phyloP scores from a whole-genome alignment of 2,888 invertebrate genomes.

The Philonicus albiceps region DNA sequence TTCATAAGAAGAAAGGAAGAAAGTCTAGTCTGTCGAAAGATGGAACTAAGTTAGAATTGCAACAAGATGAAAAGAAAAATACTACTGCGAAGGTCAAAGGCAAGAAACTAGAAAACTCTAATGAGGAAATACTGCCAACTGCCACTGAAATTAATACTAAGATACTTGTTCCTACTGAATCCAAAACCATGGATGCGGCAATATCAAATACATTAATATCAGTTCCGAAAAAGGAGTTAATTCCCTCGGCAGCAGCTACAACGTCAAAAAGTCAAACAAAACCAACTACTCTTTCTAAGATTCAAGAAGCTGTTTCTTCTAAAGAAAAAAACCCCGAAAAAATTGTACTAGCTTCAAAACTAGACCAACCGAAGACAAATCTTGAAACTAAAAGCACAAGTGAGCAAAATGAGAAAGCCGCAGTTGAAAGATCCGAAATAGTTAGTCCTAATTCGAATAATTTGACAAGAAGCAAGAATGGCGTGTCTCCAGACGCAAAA shows the following conservation, averaged over 20 bases:
- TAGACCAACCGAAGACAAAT: background rate
- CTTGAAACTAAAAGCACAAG: background rate
- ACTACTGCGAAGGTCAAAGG: background rate
- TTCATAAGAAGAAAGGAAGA: background rate
- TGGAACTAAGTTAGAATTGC: background rate
- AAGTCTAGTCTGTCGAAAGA: background rate
- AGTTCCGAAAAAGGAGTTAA: background rate
- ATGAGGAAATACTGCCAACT: background rate
- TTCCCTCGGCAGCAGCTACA: background rate
- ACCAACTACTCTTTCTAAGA: background rate
- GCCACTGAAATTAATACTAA: background rate
- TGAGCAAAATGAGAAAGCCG: background rate
- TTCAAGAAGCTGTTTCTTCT: background rate
- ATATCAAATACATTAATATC: background rate
- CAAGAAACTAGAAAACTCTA: background rate
- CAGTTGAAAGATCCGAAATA: background rate
- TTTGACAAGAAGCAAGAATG: background rate
- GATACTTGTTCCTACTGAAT: background rate
- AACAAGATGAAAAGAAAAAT: background rate
- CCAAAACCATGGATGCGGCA: background rate
- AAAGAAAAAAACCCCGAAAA: background rate
- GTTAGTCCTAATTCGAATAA: background rate
- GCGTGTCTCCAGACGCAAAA: background rate
- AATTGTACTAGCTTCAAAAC: background rate
- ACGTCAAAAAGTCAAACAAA: background rate